A percentile compares a stretch with the other conserved stretches of the same genome.
These are phyloP conservation scores for Bucco capensis DNA, from an alignment of 2,113 vertebrate genomes.

Conservation along the genomic window DNA sequence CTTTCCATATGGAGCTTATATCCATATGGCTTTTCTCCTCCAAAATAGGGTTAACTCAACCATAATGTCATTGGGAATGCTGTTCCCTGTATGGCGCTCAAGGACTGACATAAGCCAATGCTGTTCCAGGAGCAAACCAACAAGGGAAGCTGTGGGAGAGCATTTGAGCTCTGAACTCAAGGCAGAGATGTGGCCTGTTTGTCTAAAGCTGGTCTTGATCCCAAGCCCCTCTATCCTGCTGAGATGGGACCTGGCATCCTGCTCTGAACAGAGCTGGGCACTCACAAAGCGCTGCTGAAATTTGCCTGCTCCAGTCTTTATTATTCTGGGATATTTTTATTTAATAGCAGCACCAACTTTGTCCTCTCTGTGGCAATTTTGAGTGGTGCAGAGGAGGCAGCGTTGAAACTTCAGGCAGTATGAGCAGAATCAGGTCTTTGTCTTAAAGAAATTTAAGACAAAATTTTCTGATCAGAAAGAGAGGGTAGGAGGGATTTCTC, in stretches of 20 bases:
- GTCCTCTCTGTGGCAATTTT: neutral
- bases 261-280: neutral
- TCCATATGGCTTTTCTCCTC: neutral
- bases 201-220: neutral
- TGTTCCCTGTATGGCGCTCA: neutral
- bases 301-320: neutral
- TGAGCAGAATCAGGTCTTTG: slow-evolving; percentile 29
- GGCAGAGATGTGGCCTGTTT: neutral
- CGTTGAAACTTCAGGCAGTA: neutral
- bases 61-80: neutral
- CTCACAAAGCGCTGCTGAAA: neutral
- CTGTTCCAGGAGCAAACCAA: neutral
- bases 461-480: neutral
- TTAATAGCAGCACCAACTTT: neutral
- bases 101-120: neutral
- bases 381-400: neutral
- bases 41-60: neutral
- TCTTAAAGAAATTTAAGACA: slow-evolving; percentile 33
- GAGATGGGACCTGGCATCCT: neutral
- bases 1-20: neutral
- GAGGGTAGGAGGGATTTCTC: neutral
- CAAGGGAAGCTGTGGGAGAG: neutral
- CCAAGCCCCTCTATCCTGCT: neutral
- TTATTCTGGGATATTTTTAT: neutral
- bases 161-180: neutral